Evolutionary conservation across 2,888 invertebrate genomes (phyloP).

Genomic region (Aplocera efformata): DNA sequence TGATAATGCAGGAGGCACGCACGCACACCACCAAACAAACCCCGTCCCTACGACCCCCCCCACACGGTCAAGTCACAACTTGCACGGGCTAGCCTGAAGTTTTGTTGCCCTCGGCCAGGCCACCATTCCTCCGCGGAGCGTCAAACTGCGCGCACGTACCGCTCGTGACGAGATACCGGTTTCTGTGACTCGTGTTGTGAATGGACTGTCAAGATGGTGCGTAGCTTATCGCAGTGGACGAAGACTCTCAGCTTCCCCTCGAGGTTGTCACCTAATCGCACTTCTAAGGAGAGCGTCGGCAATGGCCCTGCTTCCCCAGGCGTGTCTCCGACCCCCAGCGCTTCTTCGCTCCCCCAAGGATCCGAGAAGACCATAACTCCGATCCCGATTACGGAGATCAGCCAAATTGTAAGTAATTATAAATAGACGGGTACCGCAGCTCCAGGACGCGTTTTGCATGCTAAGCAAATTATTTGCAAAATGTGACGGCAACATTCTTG

Average conservation of each 20-base stretch:
- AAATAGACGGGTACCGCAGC: slow-evolving; percentile 34
- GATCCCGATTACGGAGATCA: slow-evolving; percentile 84
- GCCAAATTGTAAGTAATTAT: slow-evolving; percentile 82
- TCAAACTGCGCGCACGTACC: slow-evolving; percentile 53
- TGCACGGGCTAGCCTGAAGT: slow-evolving; percentile 53
- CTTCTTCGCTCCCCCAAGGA: slow-evolving; percentile 79
- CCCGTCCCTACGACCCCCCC: slow-evolving; percentile 37
- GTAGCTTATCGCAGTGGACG: slow-evolving; percentile 94
- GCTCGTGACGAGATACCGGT: slow-evolving; percentile 40
- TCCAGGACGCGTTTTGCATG: slow-evolving; percentile 42
- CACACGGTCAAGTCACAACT: slow-evolving; percentile 60
- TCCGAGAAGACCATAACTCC: slow-evolving; percentile 77
- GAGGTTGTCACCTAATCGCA: slow-evolving; percentile 90
- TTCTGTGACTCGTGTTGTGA: slow-evolving; percentile 72
- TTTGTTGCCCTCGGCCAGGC: slow-evolving; percentile 43
- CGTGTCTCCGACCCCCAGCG: slow-evolving; percentile 83
- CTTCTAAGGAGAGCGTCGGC: slow-evolving; percentile 85
- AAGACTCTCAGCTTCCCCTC: slow-evolving; percentile 94
- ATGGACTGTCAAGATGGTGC: slow-evolving; percentile 86
- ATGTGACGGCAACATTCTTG: slow-evolving; percentile 39
- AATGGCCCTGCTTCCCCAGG: slow-evolving; percentile 79
- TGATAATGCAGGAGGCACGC: slow-evolving; percentile 18
- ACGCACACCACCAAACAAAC: slow-evolving; percentile 33
- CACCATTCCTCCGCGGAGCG: slow-evolving; percentile 65
- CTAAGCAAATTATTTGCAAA: slow-evolving; percentile 44